Evolutionary conservation across 2,888 invertebrate species (phyloP), one percentile per base, ranked within the genome.

Genomic region (Parthenolecanium corni): DNA sequence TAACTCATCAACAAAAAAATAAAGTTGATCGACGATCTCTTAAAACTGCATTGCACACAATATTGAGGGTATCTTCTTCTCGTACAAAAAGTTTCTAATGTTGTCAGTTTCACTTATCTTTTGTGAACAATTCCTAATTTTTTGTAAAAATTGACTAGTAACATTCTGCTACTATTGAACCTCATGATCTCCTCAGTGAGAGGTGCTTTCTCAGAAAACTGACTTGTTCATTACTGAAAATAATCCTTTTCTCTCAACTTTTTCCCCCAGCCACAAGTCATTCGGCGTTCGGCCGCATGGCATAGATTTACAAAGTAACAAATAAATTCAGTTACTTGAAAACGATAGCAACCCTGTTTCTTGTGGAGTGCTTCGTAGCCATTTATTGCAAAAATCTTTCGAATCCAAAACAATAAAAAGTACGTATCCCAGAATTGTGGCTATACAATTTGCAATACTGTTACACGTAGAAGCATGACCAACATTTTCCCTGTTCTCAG

Each of bases 401-500:
- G 96, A 97, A 75, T 98, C 97, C 62, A 99, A 75, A 0, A 96
- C 93, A 73, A 98, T 82, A 73, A 99, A 97, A 11, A 95, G 78
- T 0, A 96, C 93, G 75, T 95, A 96, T 66, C 97, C 96, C 1
- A 98, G 77, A 72, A 96, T 95, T 74, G 89, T 96, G 0, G 97
- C 97, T 36, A 93, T 89, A 0, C 96, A 96, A 77, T 98, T 98
- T 2, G 98, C 98, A 0, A 97, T 92, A 69, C 91, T 89, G 72
- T 99, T 99, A 72, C 98, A 98, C 0, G 96, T 97, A 1, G 97
- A 97, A 0, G 97, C 97, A 77, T 96, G 94, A 2, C 92, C 94
- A 5, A 98, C 94, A 76, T 98, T 97, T 69, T 84, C 79, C 68
- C 88, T 89, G 73, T 53, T 79, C 51, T 11, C 57, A 18, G 16